Evolutionary conservation across 2,113 vertebrate species (phyloP), one percentile per base, ranked within the genome.

Genomic region (Nesogale talazaci): DNA sequence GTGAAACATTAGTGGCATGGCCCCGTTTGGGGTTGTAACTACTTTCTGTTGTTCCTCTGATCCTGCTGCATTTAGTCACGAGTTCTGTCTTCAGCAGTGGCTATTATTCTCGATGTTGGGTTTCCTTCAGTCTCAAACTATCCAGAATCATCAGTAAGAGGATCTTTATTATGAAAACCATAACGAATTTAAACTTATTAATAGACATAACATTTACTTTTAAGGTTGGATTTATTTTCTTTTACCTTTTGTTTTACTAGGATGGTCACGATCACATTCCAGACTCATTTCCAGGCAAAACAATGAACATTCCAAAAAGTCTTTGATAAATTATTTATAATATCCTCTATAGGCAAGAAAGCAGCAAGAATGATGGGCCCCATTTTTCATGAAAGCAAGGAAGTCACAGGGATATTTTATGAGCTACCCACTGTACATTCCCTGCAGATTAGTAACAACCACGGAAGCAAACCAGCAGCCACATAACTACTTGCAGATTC

Each of bases 251-350:
- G 6, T 15, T 65, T 93, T 91, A 42, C 36, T 72, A 3, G 69
- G 34, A 56, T 80, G 40, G 81, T 12, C 46, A 79, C 70, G 78
- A n/a, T 65, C 89, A 85, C 22, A 59, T 70, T 61, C 57, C 86
- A 80, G 22, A 42, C 34, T 91, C 85, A 59, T 76, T 92, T 91
- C 91, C 72, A 93, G 83, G 40, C 91, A 77, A 94, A 96, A 93
- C 61, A 89, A 70, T 25, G 46, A 84, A 2, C 29, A 75, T 29
- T 52, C 15, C 31, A 69, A 83, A 78, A 95, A 11, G 16, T 22
- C 87, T 65, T 85, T 81, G 29, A 82, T 89, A 85, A 61, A 52
- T 77, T 85, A 77, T 79, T 79, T 90, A 61, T 29, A 72, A 76
- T 94, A 34, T 2, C 46, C 59, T 90, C 70, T 34, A 65, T 9